A percentile compares a stretch with the other conserved stretches of the same genome.
Evolutionary conservation across 2,113 vertebrate genomes (phyloP).

Genomic region (Phyllostomus discolor): DNA sequence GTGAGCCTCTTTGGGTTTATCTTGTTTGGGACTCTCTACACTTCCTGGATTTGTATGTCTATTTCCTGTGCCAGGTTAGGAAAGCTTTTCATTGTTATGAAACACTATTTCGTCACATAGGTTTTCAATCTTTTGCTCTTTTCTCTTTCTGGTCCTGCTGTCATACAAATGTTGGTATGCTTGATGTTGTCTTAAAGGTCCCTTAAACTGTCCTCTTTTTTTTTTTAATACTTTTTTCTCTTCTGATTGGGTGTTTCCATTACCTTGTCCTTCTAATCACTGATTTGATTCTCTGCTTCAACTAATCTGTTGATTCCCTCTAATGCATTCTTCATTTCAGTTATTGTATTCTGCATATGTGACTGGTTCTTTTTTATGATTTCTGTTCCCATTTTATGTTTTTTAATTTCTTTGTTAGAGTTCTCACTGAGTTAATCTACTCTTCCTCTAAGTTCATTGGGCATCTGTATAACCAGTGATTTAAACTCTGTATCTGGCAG

Average conservation of each 20-base stretch:
- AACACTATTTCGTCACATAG: background rate
- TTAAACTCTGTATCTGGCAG: background rate
- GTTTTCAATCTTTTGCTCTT: background rate
- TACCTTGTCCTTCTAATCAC: background rate
- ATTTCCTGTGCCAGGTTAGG: background rate
- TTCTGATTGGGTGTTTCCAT: background rate
- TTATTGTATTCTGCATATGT: background rate
- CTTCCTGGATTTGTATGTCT: background rate
- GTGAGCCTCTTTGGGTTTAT: background rate
- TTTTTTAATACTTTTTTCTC: background rate
- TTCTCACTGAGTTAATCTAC: background rate
- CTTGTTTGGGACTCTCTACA: background rate
- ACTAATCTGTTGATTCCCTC: background rate
- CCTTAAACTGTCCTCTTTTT: background rate
- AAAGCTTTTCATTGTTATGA: background rate
- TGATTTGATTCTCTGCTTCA: background rate
- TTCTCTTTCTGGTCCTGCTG: background rate
- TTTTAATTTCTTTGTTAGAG: background rate
- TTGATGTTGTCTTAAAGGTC: background rate
- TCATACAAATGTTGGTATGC: background rate
- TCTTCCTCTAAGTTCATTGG: background rate
- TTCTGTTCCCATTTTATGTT: background rate
- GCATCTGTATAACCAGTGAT: background rate
- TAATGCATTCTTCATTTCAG: background rate
- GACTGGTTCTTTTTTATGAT: background rate